These are phyloP conservation scores for Artemia sinica DNA, from an alignment of 2,888 invertebrate species.

Conservation along the genomic window DNA sequence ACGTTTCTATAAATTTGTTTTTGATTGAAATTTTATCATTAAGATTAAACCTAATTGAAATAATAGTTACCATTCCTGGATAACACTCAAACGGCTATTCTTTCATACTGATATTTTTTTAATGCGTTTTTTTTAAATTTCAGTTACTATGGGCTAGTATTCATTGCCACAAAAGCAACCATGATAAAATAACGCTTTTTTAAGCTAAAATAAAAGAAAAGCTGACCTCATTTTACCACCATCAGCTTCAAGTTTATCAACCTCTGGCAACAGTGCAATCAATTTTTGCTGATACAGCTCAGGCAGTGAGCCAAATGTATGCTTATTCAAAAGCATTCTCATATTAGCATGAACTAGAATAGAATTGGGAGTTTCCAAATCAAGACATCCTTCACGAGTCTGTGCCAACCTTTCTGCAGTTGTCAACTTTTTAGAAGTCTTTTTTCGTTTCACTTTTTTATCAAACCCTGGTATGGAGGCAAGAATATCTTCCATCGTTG, in stretches of 20 bases:
- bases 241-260: constrained; percentile 45
- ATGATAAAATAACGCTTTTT: not conserved
- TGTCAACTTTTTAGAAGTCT: constrained; percentile 64
- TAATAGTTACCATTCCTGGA: too few species aligned
- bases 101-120: too few species aligned
- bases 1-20: too few species aligned
- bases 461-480: constrained; percentile 79
- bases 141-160: not conserved
- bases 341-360: constrained; percentile 83
- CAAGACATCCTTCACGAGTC: constrained; percentile 80
- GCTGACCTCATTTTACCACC: constrained; percentile 33
- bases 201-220: not conserved
- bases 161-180: constrained; percentile 7
- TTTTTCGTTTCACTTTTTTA: constrained; percentile 52
- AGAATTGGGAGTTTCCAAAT: constrained; percentile 87
- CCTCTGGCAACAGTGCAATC: constrained; percentile 73
- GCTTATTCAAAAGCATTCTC: constrained; percentile 65
- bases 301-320: constrained; percentile 73
- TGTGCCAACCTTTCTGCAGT: constrained; percentile 82
- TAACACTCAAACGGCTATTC: too few species aligned
- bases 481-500: constrained; percentile 67
- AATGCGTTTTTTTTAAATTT: not conserved
- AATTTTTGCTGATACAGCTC: constrained; percentile 79
- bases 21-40: too few species aligned
- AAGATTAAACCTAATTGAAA: too few species aligned